Conservation (phyloP, 2,113 vertebrate genomes). For the Archilochus colubris region DNA sequence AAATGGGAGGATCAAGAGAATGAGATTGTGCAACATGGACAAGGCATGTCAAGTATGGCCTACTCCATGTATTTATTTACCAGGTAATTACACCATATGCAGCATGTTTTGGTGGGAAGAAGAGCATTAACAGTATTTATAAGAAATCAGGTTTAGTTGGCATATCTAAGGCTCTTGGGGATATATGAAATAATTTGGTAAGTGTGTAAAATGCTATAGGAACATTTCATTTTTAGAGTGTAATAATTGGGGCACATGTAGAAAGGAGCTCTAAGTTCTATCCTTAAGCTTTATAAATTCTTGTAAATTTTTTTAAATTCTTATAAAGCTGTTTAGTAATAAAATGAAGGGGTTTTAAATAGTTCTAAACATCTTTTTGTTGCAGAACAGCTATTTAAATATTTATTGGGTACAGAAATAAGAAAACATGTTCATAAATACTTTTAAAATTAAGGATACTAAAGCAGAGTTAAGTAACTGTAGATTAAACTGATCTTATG, state of each 20-base stretch:
- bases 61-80: slow-evolving; percentile 97
- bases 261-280: neutral
- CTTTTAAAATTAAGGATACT: neutral
- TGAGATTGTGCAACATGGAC: slow-evolving; percentile 84
- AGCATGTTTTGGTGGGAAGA: neutral
- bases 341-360: neutral
- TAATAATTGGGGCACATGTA: neutral
- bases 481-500: neutral
- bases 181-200: no score
- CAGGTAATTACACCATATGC: slow-evolving; percentile 78
- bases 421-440: neutral
- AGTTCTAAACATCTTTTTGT: neutral
- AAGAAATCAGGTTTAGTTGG: neutral
- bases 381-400: neutral
- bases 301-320: neutral
- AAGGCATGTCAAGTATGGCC: slow-evolving; percentile 92
- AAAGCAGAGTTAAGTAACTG: neutral
- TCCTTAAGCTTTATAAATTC: neutral
- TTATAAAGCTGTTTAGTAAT: neutral
- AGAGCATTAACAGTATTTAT: neutral
- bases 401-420: neutral
- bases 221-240: neutral
- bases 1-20: slow-evolving; percentile 96
- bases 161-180: no score
- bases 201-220: no score